These are phyloP conservation scores for Zonitis immaculata DNA, from an alignment of 2,888 invertebrate genomes.

Conservation along the genomic window DNA sequence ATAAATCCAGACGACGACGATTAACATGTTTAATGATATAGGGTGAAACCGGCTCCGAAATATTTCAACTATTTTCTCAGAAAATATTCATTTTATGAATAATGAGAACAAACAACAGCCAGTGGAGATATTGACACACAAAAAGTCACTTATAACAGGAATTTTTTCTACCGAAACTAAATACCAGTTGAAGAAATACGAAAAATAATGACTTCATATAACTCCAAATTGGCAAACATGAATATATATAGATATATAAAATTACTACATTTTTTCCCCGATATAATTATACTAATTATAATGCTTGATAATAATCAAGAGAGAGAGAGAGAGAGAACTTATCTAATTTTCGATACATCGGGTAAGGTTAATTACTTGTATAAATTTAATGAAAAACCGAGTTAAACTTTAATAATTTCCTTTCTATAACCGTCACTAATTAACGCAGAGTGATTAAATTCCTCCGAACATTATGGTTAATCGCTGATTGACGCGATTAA, in stretches of 20 bases:
- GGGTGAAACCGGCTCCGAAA: neutral
- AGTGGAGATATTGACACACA: too few species aligned
- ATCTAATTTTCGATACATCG: too few species aligned
- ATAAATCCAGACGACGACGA: neutral
- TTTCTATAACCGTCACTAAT: neutral
- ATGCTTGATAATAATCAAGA: too few species aligned
- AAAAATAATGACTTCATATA: neutral
- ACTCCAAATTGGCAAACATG: neutral
- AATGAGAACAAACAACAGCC: neutral
- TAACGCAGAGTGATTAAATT: neutral
- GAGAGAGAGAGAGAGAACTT: too few species aligned
- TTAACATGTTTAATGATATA: neutral
- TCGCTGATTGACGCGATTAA: constrained; percentile 28
- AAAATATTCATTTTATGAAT: neutral
- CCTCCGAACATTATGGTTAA: constrained; percentile 12
- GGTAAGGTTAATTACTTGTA: too few species aligned
- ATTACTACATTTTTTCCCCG: neutral
- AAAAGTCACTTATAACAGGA: neutral
- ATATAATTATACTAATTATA: neutral
- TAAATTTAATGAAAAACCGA: too few species aligned
- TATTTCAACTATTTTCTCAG: neutral
- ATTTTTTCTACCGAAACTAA: too few species aligned
- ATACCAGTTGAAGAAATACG: too few species aligned
- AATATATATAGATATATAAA: neutral
- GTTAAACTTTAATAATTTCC: too few species aligned